Percentiles rank a stretch among this genome's conserved stretches.
Conservation (phyloP, 1,140 invertebrate genomes). For the Sarcophaga peregrina region DNA sequence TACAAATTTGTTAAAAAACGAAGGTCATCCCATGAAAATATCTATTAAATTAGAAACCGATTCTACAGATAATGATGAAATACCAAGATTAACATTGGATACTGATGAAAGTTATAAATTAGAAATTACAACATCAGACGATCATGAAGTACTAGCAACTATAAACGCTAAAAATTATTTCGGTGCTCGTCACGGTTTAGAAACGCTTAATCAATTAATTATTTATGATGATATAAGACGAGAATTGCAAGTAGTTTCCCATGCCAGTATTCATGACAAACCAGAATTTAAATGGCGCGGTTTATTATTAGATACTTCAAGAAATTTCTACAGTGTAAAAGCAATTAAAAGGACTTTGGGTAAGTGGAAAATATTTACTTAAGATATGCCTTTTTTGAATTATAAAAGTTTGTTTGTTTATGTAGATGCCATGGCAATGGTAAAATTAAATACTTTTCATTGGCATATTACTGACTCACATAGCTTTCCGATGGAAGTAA, state of each 20-base stretch:
- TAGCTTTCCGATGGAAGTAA: slow-evolving; percentile 83
- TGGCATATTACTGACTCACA: slow-evolving; percentile 93
- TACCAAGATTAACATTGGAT: slow-evolving; percentile 68
- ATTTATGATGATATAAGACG: slow-evolving; percentile 73
- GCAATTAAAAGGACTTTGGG: slow-evolving; percentile 78
- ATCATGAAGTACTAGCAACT: slow-evolving; percentile 69
- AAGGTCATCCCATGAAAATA: slow-evolving; percentile 58
- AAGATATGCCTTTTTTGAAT: not conserved
- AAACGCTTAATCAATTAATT: slow-evolving; percentile 82
- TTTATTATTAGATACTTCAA: slow-evolving; percentile 79
- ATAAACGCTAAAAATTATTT: slow-evolving; percentile 77
- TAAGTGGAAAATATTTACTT: slow-evolving; percentile 50
- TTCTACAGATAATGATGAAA: slow-evolving; percentile 29
- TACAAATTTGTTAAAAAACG: slow-evolving; percentile 48
- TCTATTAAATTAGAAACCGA: slow-evolving; percentile 54
- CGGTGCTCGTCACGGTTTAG: slow-evolving; percentile 80
- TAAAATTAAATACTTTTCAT: slow-evolving; percentile 87
- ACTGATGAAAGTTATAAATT: slow-evolving; percentile 78
- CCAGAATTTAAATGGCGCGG: slow-evolving; percentile 82
- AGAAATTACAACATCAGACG: slow-evolving; percentile 66
- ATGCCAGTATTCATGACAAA: slow-evolving; percentile 74
- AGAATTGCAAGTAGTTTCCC: slow-evolving; percentile 68
- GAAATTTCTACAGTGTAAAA: slow-evolving; percentile 78
- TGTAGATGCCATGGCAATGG: slow-evolving; percentile 80
- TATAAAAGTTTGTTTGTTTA: not conserved